Evolutionary conservation across 2,113 vertebrate species (phyloP).

Genomic region (Ammodytes dubius): DNA sequence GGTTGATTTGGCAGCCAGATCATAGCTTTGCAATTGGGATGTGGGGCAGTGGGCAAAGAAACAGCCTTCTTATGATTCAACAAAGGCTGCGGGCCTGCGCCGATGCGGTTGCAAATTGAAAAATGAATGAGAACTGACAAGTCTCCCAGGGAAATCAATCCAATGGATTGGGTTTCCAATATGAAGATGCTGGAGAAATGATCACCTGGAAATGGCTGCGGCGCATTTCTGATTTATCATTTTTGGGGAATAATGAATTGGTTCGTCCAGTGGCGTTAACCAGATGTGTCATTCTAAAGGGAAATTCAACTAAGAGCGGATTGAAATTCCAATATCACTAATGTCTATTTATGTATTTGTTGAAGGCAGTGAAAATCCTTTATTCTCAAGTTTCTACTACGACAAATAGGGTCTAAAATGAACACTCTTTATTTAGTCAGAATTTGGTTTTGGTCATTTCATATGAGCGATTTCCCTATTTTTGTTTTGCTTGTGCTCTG

Average conservation of each 20-base stretch:
- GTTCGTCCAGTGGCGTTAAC: conserved; percentile 54
- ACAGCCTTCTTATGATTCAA: conserved; percentile 69
- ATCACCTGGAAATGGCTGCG: conserved; percentile 73
- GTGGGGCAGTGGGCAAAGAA: conserved; percentile 62
- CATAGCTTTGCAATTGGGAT: conserved; percentile 51
- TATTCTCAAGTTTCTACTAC: conserved; percentile 19
- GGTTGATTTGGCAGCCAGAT: conserved; percentile 72
- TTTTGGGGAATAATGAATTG: conserved; percentile 63
- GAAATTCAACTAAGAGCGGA: conserved; percentile 42
- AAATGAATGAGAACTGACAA: conserved; percentile 80
- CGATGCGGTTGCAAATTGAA: conserved; percentile 79
- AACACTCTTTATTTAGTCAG: not conserved
- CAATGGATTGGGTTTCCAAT: conserved; percentile 71
- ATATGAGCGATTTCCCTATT: not conserved
- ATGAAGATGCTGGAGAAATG: conserved; percentile 73
- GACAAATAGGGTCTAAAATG: not conserved
- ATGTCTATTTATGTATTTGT: conserved; percentile 15
- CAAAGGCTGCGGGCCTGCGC: conserved; percentile 50
- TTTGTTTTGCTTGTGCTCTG: not conserved
- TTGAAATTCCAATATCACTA: conserved; percentile 35
- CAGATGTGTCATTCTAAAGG: conserved; percentile 12
- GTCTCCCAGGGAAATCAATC: conserved; percentile 78
- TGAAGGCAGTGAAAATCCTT: conserved; percentile 3
- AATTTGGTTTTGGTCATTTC: not conserved
- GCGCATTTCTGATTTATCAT: conserved; percentile 58